These are phyloP conservation scores for Rhinogobio ventralis DNA, from an alignment of 2,797 vertebrate genomes.

Conservation along the genomic window DNA sequence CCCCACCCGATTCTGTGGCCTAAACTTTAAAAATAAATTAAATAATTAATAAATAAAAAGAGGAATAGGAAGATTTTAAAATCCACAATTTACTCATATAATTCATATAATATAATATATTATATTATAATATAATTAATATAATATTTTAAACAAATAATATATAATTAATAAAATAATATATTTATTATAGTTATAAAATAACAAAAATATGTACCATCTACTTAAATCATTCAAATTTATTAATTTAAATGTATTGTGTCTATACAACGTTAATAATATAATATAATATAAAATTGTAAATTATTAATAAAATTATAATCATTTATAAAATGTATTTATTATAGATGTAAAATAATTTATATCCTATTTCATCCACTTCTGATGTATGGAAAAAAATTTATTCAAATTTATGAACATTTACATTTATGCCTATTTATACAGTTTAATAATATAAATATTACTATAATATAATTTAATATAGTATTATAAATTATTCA, in stretches of 20 bases:
- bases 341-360: no score
- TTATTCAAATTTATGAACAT: neutral
- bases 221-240: neutral
- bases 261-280: neutral
- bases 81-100: neutral
- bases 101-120: neutral
- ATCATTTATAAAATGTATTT: neutral
- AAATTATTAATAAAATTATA: no score
- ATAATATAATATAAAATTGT: neutral
- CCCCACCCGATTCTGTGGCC: neutral
- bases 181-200: neutral
- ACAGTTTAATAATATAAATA: neutral
- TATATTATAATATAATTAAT: neutral
- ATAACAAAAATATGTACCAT: neutral
- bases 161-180: neutral
- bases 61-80: no score
- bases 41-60: neutral
- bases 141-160: neutral
- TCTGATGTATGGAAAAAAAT: neutral
- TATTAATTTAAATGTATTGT: neutral
- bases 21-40: neutral
- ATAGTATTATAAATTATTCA: neutral
- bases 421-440: neutral
- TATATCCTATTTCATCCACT: no score
- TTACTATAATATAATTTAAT: neutral